Evolutionary conservation across 2,888 invertebrate species (phyloP).

Genomic region (Drosophila prolongata): DNA sequence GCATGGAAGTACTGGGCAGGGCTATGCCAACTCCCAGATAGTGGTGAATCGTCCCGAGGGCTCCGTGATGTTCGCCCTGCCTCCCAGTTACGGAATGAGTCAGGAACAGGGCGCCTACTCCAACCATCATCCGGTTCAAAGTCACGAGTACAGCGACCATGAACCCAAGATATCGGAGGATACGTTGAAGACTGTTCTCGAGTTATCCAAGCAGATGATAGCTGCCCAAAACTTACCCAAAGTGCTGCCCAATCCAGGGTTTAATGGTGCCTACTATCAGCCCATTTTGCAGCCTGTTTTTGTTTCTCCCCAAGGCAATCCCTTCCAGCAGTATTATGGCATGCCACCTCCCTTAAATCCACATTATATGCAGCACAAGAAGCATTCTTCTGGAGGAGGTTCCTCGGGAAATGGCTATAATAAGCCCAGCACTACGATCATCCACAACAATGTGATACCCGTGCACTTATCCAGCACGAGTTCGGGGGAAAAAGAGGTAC

Average conservation of each 20-base stretch:
- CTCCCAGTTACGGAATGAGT: conserved; percentile 60
- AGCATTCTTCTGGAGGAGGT: conserved; percentile 20
- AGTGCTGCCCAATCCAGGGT: conserved; percentile 71
- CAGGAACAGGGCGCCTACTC: conserved; percentile 22
- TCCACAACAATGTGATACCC: conserved; percentile 83
- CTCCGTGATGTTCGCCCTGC: conserved; percentile 82
- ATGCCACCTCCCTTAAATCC: conserved; percentile 50
- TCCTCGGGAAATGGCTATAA: conserved; percentile 36
- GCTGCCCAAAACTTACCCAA: conserved; percentile 83
- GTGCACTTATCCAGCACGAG: conserved; percentile 74
- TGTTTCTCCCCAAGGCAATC: conserved; percentile 65
- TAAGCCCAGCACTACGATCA: conserved; percentile 79
- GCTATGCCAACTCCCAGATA: conserved; percentile 83
- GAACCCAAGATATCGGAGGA: conserved; percentile 84
- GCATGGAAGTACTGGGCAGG: conserved; percentile 57
- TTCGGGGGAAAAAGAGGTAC: conserved; percentile 75
- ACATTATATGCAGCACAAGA: conserved; percentile 60
- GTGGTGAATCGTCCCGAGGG: conserved; percentile 84
- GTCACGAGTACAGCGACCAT: conserved; percentile 61
- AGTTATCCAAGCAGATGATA: conserved; percentile 84
- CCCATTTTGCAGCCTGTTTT: conserved; percentile 82
- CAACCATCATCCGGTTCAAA: conserved; percentile 27
- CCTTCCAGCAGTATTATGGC: conserved; percentile 68
- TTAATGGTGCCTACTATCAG: conserved; percentile 69
- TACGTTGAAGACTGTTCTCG: conserved; percentile 83